A percentile compares a stretch with the other conserved stretches of the same genome.
Conservation (phyloP, 2,888 invertebrate species). For the Allolobophora icterica region DNA sequence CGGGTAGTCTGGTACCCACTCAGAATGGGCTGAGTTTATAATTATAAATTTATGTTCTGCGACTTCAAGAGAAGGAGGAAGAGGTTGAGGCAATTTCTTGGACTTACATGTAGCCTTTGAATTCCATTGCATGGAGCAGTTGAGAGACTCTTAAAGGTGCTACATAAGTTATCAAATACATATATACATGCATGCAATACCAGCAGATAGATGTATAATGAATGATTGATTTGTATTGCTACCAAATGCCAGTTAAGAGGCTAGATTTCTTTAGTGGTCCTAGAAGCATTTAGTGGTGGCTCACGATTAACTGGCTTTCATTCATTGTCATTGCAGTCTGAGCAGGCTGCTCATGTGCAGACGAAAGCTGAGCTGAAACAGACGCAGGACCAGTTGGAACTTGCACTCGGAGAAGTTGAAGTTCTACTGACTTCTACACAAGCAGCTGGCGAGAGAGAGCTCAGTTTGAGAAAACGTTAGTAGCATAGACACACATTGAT, state of each 20-base stretch:
- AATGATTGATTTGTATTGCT: neutral
- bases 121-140: too few species aligned
- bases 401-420: conserved; percentile 6
- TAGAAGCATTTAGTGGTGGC: neutral
- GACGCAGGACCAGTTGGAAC: conserved; percentile 8
- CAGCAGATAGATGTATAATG: neutral
- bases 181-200: too few species aligned
- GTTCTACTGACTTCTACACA: too few species aligned
- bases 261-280: neutral
- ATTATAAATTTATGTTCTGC: too few species aligned
- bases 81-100: too few species aligned
- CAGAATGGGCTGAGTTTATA: too few species aligned
- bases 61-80: too few species aligned
- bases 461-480: conserved; percentile 6
- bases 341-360: neutral
- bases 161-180: too few species aligned
- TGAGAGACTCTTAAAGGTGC: too few species aligned
- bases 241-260: neutral
- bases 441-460: neutral
- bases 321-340: neutral
- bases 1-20: too few species aligned
- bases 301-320: neutral
- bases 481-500: neutral
- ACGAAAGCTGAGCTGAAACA: conserved; percentile 1
- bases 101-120: too few species aligned